Percentiles rank a stretch among this genome's conserved stretches.
Conservation (phyloP, 2,888 invertebrate species). For the Melipona bicolor region DNA sequence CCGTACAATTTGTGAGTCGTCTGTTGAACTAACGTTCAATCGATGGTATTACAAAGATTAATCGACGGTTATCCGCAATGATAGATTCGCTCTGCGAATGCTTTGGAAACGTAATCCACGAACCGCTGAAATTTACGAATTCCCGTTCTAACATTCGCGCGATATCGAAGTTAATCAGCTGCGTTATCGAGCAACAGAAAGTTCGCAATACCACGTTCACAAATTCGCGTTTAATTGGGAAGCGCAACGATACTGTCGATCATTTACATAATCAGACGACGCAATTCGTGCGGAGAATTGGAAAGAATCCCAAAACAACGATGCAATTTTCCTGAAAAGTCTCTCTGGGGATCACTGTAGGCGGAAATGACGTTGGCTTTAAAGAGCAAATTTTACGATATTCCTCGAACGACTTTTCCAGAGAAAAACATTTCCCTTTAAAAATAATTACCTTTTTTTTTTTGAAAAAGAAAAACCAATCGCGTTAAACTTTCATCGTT, state of each 20-base stretch:
- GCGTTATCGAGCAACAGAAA: background rate
- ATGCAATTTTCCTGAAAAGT: background rate
- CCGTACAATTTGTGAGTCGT: background rate
- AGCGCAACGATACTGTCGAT: background rate
- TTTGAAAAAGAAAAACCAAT: too few species aligned
- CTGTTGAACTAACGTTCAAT: background rate
- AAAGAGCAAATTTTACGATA: background rate
- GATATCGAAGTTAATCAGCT: background rate
- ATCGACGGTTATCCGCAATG: background rate
- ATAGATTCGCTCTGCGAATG: background rate
- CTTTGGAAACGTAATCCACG: too few species aligned
- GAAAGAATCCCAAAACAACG: background rate
- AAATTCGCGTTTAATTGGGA: background rate
- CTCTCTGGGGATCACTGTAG: background rate
- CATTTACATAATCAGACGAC: constrained; percentile 17
- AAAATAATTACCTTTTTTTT: too few species aligned
- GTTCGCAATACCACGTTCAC: background rate
- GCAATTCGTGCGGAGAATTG: constrained; percentile 19
- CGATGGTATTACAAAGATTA: background rate
- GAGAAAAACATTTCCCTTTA: too few species aligned
- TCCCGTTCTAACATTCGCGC: background rate
- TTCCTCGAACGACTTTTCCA: too few species aligned
- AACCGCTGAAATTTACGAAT: too few species aligned
- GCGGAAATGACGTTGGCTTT: background rate
- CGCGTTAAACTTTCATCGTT: too few species aligned